A percentile compares a stretch with the other conserved stretches of the same genome.
phyloP scores from a whole-genome alignment of 2,797 vertebrate species.

The Pelodytes ibericus region DNA sequence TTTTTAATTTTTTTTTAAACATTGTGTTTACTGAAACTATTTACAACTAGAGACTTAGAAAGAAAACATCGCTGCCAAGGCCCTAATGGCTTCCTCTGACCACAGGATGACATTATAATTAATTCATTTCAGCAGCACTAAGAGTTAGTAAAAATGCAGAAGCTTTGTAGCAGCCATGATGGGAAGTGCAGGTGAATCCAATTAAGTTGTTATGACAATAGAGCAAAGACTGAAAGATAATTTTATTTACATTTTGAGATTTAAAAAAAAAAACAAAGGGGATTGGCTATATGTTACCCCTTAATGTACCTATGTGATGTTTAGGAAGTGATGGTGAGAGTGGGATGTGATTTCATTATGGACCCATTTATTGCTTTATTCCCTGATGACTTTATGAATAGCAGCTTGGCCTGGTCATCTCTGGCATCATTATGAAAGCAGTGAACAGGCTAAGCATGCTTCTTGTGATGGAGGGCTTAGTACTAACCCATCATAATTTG shows the following conservation, averaged over 20 bases:
- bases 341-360: constrained; percentile 27
- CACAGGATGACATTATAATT: constrained; percentile 12
- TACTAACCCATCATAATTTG: no score
- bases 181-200: constrained; percentile 12
- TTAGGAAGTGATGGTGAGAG: background rate
- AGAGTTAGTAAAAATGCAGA: background rate
- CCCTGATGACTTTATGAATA: constrained; percentile 20
- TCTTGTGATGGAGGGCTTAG: no score
- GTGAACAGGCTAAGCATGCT: constrained; percentile 1
- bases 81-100: constrained; percentile 28
- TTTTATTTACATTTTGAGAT: background rate
- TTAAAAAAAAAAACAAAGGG: background rate
- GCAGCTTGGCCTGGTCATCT: background rate
- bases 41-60: background rate
- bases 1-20: background rate
- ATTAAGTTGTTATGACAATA: constrained; percentile 15
- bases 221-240: constrained; percentile 7
- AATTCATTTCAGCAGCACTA: constrained; percentile 17
- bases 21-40: constrained; percentile 9
- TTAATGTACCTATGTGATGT: background rate
- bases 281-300: background rate
- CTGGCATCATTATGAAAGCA: background rate
- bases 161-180: background rate
- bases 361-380: constrained; percentile 29
- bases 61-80: background rate